Evolutionary conservation across 1,140 invertebrate species (phyloP).

Genomic region (Trichonephila inaurata): DNA sequence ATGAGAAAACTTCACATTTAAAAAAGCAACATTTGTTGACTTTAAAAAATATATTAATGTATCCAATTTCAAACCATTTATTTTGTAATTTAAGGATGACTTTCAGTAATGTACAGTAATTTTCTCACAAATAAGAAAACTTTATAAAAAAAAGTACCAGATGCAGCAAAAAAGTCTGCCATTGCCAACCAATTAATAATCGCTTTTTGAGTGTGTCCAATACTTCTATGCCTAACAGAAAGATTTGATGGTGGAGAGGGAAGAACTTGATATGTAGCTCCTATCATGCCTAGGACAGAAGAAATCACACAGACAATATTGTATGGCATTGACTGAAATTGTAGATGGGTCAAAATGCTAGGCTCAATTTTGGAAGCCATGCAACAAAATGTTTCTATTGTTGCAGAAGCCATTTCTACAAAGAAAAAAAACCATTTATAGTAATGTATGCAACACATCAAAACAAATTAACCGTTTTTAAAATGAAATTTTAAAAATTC

Average conservation of each 20-base stretch:
- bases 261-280: slow-evolving; percentile 85
- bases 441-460: background rate
- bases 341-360: slow-evolving; percentile 27
- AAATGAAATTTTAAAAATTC: too few species aligned
- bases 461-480: too few species aligned
- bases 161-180: slow-evolving; percentile 88
- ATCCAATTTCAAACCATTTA: too few species aligned
- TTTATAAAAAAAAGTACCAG: slow-evolving; percentile 82
- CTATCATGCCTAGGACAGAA: slow-evolving; percentile 86
- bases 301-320: slow-evolving; percentile 88
- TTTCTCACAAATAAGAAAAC: too few species aligned
- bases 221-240: slow-evolving; percentile 83
- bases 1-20: too few species aligned
- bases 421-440: background rate
- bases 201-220: slow-evolving; percentile 84
- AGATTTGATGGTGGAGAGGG: slow-evolving; percentile 81
- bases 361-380: slow-evolving; percentile 40
- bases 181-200: slow-evolving; percentile 90
- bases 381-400: slow-evolving; percentile 71
- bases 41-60: too few species aligned
- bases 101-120: too few species aligned
- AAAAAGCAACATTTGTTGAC: too few species aligned
- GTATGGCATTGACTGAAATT: slow-evolving; percentile 66
- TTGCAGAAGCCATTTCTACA: slow-evolving; percentile 68
- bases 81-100: too few species aligned